Base-by-base conservation (phyloP, 2,113 vertebrate species). In the Urocolius indicus region DNA sequence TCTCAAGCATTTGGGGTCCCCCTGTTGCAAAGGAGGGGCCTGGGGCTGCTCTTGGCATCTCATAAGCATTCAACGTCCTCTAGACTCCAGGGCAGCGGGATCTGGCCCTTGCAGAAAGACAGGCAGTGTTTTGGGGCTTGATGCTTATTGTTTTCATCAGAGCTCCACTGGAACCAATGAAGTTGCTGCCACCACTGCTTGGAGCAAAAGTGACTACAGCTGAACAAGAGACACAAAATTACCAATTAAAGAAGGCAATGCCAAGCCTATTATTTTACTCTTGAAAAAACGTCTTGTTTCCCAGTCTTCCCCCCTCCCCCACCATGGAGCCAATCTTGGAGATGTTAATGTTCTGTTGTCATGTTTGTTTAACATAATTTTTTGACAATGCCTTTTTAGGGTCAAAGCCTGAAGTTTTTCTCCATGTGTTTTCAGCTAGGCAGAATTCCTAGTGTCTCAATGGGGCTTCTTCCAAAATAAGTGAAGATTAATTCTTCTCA, bases 351-450 rank as follows among this genome's bases (percentile, higher is more conserved):
- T 67, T 93, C 41, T 1, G 10, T 78, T 95, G 90, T 85, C 84
- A 73, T 84, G 89, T 95, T 93, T 89, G 82, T 93, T 95, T 95
- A 93, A 84, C 76, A 4, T 65, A 41, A 66, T 90, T 94, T 94
- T 94, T 84, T 90, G 82, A 93, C 87, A 86, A 41, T 95, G 91
- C 87, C 88, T 95, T 93, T 95, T 83, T 94, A 91, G 85, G 93
- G 85, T 91, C 13, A 65, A 71, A 95, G 90, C 90, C 83, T 95
- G 75, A 94, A 83, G 82, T 87, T 96, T 88, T 88, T 88, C 85
- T 92, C 55, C 68, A 41, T 90, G 92, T 86, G 83, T 93, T 96
- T 96, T 92, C 79, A 62, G 49, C 59, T 76, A 57, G 86, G 90
- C 85, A 93, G 71, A 92, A 72, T 61, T 96, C 83, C 66, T 91